Percentiles rank a stretch among this genome's conserved stretches.
Conservation (phyloP, 2,888 invertebrate genomes). For the Eupithecia exiguata region DNA sequence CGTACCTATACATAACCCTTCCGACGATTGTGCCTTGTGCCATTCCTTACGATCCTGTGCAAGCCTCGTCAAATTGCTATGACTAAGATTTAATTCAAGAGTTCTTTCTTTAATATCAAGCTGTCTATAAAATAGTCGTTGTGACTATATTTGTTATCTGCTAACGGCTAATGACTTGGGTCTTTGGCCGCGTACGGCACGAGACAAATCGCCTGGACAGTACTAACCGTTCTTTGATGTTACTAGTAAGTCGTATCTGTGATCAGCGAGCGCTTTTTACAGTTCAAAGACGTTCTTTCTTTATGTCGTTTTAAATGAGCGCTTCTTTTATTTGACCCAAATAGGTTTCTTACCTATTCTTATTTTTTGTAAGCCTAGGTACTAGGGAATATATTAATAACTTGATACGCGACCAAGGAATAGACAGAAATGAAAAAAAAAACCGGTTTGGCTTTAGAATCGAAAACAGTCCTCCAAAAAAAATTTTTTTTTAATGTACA, state of each 20-base stretch:
- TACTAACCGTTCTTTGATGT: conserved; percentile 51
- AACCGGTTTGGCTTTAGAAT: too few species aligned
- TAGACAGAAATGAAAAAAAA: too few species aligned
- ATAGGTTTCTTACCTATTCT: not conserved
- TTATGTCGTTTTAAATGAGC: not conserved
- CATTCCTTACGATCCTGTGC: not conserved
- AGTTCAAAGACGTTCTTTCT: not conserved
- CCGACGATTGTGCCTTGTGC: not conserved
- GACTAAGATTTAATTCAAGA: not conserved
- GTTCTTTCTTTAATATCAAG: not conserved
- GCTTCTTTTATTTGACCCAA: not conserved
- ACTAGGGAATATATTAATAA: too few species aligned
- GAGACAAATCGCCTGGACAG: conserved; percentile 48
- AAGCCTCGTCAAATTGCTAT: not conserved
- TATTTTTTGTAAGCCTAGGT: not conserved
- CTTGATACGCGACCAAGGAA: too few species aligned
- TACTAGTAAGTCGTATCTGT: conserved; percentile 28
- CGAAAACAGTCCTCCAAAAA: too few species aligned
- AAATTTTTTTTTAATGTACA: too few species aligned
- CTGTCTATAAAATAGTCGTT: not conserved
- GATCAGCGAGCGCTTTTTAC: conserved; percentile 34
- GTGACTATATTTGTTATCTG: not conserved
- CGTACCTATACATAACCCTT: not conserved
- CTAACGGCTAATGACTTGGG: conserved; percentile 27
- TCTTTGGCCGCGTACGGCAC: conserved; percentile 16